Base-by-base conservation (phyloP, 1,140 invertebrate genomes). In the Capitella teleta region DNA sequence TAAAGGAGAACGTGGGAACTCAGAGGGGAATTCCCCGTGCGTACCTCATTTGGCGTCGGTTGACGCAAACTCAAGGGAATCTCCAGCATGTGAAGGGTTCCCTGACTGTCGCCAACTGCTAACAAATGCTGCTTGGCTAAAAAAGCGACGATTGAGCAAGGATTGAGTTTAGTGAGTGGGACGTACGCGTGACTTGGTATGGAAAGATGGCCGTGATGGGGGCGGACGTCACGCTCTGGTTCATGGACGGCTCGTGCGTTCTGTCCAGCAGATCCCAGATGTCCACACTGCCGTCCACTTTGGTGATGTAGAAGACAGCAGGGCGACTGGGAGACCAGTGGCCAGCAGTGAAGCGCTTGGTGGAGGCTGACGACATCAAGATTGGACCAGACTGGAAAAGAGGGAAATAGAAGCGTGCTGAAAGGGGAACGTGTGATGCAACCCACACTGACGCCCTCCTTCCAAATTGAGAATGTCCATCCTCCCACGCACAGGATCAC, bases 231-330 rank as follows among this genome's bases (percentile, higher is more conserved):
- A 73, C 66, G 48, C 61, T 73, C 59, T 73, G 71, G 18, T 60
- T 65, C 16, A 70, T 49, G 2, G 62, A 66, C 1, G 75, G 70
- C 47, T 70, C 70, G 49, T 76, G 70, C 21, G 73, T 73, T 53
- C 65, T 63, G 46, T 76, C 73, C 23, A 74, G 49, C 5, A 76
- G 54, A 57, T 76, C 74, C 74, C 74, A 77, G 14, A 76, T 66
- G 53, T 76, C 73, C 8, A 77, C 58, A 32, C 58, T 67, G 8
- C 75, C 75, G 58, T 77, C 74, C 10, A 61, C 47, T 41, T 69
- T 70, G 19, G 68, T 61, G 30, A 75, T 62, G 57, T 65, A 76
- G 57, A 77, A 76, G 14, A 77, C 72, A 6, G 63, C 61, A 21
- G 73, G 68, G 30, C 70, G 53, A 5, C 69, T 67, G 12, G 64